phyloP scores from a whole-genome alignment of 1,140 invertebrate genomes.

The Drosophila elegans region DNA sequence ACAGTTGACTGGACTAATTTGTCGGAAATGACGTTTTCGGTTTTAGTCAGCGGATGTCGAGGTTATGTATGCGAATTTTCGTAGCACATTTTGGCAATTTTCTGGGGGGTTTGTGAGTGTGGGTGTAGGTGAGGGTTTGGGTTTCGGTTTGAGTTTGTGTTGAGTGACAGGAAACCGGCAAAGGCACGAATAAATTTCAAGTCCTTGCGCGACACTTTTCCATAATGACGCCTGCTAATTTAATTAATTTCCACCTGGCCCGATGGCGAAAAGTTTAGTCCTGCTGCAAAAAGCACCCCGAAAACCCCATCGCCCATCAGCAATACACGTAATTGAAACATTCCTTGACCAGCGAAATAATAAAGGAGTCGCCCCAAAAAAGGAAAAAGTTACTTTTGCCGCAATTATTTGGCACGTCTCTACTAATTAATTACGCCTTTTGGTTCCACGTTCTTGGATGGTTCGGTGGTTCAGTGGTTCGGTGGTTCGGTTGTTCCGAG shows the following conservation, averaged over 20 bases:
- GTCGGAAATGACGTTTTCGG: conserved; percentile 77
- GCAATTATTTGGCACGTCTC: conserved; percentile 81
- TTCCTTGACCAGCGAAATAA: conserved; percentile 74
- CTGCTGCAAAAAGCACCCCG: not conserved
- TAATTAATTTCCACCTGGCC: conserved; percentile 79
- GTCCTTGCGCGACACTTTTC: conserved; percentile 71
- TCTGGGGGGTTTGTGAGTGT: not conserved
- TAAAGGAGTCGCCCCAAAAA: conserved; percentile 56
- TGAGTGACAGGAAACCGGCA: conserved; percentile 1
- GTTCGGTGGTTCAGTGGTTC: conserved; percentile 13
- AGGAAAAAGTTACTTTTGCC: conserved; percentile 74
- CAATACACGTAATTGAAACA: conserved; percentile 81
- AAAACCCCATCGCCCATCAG: conserved; percentile 7
- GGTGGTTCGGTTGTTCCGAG: conserved; percentile 32
- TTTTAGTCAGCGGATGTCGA: conserved; percentile 63
- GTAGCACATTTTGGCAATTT: conserved; percentile 23
- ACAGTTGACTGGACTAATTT: conserved; percentile 78
- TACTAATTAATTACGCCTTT: conserved; percentile 83
- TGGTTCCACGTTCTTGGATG: conserved; percentile 52
- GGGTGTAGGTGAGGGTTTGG: too few species aligned
- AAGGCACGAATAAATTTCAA: conserved; percentile 56
- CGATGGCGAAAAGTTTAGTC: conserved; percentile 51
- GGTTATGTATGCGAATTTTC: conserved; percentile 51
- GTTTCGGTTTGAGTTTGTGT: not conserved
- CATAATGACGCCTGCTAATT: conserved; percentile 78